A percentile compares a stretch with the other conserved stretches of the same genome.
These are phyloP conservation scores for Artibeus lituratus DNA, from an alignment of 2,797 vertebrate species.

Conservation along the genomic window DNA sequence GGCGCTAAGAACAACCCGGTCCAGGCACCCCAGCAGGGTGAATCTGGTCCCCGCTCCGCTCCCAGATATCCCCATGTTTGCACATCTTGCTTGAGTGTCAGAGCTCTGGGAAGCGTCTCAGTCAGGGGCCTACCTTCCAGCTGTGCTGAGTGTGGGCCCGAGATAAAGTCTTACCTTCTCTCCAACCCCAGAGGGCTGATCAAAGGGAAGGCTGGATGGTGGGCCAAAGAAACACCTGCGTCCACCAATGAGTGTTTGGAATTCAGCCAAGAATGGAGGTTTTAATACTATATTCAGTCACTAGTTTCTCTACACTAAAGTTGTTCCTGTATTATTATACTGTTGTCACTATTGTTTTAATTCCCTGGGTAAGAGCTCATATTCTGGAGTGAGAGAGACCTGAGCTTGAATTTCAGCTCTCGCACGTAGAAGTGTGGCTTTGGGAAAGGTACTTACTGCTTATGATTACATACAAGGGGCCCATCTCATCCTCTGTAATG, in stretches of 20 bases:
- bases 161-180: too few species aligned
- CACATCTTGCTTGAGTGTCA: neutral
- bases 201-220: neutral
- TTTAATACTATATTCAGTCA: neutral
- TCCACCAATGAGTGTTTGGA: neutral
- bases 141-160: neutral
- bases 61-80: neutral
- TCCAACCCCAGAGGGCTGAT: neutral
- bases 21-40: too few species aligned
- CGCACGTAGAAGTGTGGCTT: neutral
- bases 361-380: neutral
- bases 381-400: neutral
- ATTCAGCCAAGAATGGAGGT: neutral
- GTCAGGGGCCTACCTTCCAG: neutral
- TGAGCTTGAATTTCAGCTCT: neutral
- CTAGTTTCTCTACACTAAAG: neutral
- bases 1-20: neutral
- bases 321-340: neutral
- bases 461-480: neutral
- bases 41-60: neutral
- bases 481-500: neutral
- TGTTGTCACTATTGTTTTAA: slow-evolving; percentile 1
- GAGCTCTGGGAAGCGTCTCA: neutral
- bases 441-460: neutral
- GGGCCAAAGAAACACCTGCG: neutral